These are phyloP conservation scores for Rhinopomastus cyanomelas DNA, from an alignment of 2,113 vertebrate genomes.

Conservation along the genomic window DNA sequence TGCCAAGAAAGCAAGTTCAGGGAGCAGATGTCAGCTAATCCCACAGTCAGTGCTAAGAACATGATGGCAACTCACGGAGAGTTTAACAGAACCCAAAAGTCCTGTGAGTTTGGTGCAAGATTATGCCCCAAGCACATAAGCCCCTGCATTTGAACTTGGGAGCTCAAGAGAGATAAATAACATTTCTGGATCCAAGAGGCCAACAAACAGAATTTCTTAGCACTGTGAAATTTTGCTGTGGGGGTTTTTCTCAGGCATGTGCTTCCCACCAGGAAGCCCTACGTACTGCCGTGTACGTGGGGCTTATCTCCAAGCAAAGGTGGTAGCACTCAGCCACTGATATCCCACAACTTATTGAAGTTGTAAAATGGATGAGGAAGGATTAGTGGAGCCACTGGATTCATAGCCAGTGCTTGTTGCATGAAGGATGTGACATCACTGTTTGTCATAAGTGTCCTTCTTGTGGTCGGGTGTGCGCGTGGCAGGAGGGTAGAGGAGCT, in stretches of 20 bases:
- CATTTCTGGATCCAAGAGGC: conserved; percentile 32
- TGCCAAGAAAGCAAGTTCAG: background rate
- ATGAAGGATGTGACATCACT: conserved; percentile 35
- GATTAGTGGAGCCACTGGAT: background rate
- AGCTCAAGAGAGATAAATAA: conserved; percentile 51
- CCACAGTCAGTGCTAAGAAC: conserved; percentile 36
- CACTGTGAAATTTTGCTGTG: background rate
- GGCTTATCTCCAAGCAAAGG: conserved; percentile 20
- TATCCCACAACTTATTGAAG: background rate
- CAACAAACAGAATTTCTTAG: conserved; percentile 47
- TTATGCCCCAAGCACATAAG: conserved; percentile 39
- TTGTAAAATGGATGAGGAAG: background rate
- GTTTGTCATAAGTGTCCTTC: background rate
- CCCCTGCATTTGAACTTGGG: conserved; percentile 37
- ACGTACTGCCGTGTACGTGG: background rate
- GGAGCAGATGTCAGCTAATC: conserved; percentile 51
- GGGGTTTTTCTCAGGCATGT: background rate
- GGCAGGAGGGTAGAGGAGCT: conserved; percentile 17
- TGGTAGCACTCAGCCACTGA: background rate
- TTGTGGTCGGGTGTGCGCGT: background rate
- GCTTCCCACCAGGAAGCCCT: background rate
- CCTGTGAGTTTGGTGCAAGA: conserved; percentile 37
- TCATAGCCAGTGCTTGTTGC: background rate
- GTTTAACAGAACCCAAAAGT: conserved; percentile 38
- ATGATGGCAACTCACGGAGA: background rate